Evolutionary conservation across 2,113 vertebrate species (phyloP), one percentile per base, ranked within the genome.

Genomic region (Nothobranchius furzeri): DNA sequence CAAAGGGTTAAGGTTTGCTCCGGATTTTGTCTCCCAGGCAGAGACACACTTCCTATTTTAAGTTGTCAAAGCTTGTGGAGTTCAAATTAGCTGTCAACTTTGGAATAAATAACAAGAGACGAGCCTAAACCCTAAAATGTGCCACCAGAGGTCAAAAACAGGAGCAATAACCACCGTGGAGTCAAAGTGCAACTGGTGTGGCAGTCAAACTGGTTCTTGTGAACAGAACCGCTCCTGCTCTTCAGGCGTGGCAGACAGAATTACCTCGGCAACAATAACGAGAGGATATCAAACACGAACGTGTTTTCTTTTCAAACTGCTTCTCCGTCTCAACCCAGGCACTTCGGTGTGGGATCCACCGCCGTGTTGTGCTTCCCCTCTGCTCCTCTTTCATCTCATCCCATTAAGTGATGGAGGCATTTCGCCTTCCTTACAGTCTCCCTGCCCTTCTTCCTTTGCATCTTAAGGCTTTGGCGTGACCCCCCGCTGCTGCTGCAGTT

Each of bases 301-400:
- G 51, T 56, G 53, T 66, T 50, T 53, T 61, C 43, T 46, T 43
- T 59, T 57, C 55, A 20, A 58, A 10, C 50, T 64, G 46, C 12
- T 73, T 55, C 2, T 54, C 43, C 64, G 50, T 67, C 70, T 58
- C 64, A 64, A 42, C 62, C 69, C 73, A 89, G 87, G 89, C 86
- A 89, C 86, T 85, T 87, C 47, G 86, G 80, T 87, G 75, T 48
- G 79, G 83, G 66, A 75, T 14, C 54, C 51, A 58, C 75, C 59
- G 25, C 75, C 70, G 78, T 60, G 3, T 47, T 71, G 64, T 70
- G 70, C 64, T 75, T 64, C 40, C 53, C 60, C 49, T 30, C 48
- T 20, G 20, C 20, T 52, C 6, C 52, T 66, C 56, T 60, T 62
- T 24, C 30, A 47, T 45, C 12, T 37, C 2, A 30, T 60, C 65